phyloP scores from a whole-genome alignment of 2,888 invertebrate species.

The Hypena proboscidalis region DNA sequence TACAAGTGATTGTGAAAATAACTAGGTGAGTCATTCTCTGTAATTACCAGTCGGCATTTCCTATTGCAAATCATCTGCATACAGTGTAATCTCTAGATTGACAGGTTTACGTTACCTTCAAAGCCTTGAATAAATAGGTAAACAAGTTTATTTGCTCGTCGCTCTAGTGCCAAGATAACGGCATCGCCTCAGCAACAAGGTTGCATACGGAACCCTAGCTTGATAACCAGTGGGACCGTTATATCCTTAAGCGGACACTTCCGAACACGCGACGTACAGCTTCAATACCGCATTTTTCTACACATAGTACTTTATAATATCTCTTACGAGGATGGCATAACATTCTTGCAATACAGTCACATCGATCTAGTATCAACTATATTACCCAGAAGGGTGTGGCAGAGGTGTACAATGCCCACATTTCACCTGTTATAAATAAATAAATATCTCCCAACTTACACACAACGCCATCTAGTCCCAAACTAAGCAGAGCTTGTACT shows the following conservation, averaged over 20 bases:
- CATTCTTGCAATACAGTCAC: slow-evolving; percentile 1
- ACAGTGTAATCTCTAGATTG: slow-evolving; percentile 14
- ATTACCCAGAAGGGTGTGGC: no score
- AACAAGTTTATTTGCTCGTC: slow-evolving; percentile 52
- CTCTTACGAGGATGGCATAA: neutral
- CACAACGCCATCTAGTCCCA: no score
- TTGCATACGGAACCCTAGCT: slow-evolving; percentile 58
- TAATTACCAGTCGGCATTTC: no score
- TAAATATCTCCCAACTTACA: no score
- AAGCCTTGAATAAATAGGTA: slow-evolving; percentile 51
- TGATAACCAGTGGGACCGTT: slow-evolving; percentile 64
- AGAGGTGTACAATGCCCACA: no score
- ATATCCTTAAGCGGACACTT: slow-evolving; percentile 64
- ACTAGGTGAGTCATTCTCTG: no score
- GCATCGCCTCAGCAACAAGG: slow-evolving; percentile 54
- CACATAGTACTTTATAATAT: slow-evolving; percentile 14
- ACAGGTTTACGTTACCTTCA: slow-evolving; percentile 16
- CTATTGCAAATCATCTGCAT: no score
- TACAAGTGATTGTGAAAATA: no score
- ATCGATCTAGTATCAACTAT: no score
- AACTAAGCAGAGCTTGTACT: no score
- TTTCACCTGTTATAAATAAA: no score
- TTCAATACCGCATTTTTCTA: slow-evolving; percentile 37
- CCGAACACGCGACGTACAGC: slow-evolving; percentile 52
- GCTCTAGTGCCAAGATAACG: slow-evolving; percentile 53